Conservation (phyloP, 2,888 invertebrate genomes). For the Plebejus melissa region DNA sequence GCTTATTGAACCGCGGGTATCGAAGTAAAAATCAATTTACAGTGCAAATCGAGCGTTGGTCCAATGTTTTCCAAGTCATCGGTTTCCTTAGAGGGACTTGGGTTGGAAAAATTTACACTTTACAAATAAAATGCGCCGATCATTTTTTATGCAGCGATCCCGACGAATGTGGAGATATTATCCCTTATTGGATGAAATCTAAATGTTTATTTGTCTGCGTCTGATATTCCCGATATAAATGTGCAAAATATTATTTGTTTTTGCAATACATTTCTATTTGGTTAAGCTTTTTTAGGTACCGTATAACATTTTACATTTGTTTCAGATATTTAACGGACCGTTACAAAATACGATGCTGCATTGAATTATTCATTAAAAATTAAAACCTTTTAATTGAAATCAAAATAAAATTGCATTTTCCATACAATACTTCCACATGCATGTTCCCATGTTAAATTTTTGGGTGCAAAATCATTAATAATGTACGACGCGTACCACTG, state of each 20-base stretch:
- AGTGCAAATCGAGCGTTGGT: conserved; percentile 72
- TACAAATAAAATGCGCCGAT: conserved; percentile 16
- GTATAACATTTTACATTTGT: neutral
- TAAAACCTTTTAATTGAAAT: neutral
- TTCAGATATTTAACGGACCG: neutral
- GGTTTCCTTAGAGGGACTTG: conserved; percentile 58
- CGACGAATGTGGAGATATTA: neutral
- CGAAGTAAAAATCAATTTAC: conserved; percentile 74
- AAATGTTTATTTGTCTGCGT: conserved; percentile 1
- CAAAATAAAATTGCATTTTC: neutral
- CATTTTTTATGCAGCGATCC: neutral
- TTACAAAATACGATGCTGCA: neutral
- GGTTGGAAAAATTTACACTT: conserved; percentile 61
- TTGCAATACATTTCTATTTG: no score
- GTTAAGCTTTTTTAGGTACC: neutral
- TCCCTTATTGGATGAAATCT: neutral
- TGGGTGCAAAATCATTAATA: conserved; percentile 15
- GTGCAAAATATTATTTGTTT: neutral
- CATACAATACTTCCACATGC: neutral
- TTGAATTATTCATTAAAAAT: neutral
- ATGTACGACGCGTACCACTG: conserved; percentile 10
- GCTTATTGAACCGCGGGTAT: conserved; percentile 40
- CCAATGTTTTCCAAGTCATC: conserved; percentile 74
- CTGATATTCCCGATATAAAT: neutral
- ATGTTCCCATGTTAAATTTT: conserved; percentile 13